Evolutionary conservation across 1,140 invertebrate genomes (phyloP).

Genomic region (Venturia canescens): DNA sequence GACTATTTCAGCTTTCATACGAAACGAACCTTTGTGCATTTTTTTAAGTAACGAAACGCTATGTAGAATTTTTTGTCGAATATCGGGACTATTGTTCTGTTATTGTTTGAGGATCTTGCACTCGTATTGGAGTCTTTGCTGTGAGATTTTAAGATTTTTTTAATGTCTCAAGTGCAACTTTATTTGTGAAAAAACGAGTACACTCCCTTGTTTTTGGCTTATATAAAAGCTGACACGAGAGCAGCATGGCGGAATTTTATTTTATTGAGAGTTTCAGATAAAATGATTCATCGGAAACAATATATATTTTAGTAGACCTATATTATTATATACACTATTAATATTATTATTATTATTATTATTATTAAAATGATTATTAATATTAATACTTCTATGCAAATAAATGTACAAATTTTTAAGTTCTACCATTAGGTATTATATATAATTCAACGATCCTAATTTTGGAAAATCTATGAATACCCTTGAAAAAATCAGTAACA

Average conservation of each 20-base stretch:
- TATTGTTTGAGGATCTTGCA: constrained; percentile 17
- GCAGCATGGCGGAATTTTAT: background rate
- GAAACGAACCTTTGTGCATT: background rate
- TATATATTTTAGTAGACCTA: constrained; percentile 34
- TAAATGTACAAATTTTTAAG: constrained; percentile 67
- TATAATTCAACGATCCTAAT: background rate
- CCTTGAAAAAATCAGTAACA: background rate
- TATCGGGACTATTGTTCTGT: constrained; percentile 30
- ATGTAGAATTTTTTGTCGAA: constrained; percentile 15
- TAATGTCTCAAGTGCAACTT: no score
- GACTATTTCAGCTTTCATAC: background rate
- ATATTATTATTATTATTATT: constrained; percentile 60
- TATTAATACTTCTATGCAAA: constrained; percentile 57
- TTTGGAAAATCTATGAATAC: background rate
- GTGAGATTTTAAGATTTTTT: background rate
- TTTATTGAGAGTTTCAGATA: constrained; percentile 25
- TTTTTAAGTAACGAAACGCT: background rate
- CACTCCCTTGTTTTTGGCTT: no score
- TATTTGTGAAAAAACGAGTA: no score
- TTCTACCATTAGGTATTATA: constrained; percentile 52
- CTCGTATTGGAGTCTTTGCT: background rate
- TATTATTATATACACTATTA: constrained; percentile 64
- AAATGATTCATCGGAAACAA: background rate
- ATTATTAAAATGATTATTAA: constrained; percentile 61
- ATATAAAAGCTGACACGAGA: no score